Base-by-base conservation (phyloP, 2,888 invertebrate genomes). In the Zeuzera pyrina region DNA sequence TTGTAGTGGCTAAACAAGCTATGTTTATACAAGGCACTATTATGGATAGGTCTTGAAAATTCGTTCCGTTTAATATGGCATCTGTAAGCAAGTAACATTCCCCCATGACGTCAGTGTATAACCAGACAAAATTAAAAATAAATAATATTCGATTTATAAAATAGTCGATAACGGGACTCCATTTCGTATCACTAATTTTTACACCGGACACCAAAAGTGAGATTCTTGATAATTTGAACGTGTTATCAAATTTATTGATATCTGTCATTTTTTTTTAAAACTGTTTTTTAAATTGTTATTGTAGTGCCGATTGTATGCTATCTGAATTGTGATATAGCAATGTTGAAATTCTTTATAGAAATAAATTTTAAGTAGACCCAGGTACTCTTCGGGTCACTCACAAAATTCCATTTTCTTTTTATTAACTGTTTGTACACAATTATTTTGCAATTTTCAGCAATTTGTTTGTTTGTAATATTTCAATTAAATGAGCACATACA, bases 1-100 rank as follows among this genome's bases (percentile, higher is more conserved):
- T 76, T 0, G 57, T 45, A 3, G 71, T 64, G 1, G 53, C 42
- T 3, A 76, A 37, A 5, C 67, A 12, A 15, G 60, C 57, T 2
- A 72, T 50, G 1, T 63, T 60, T 1, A 57, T 49, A 16, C 69
- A 71, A 0, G 76, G 77, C 0, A 58, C 53, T 2, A 58, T 48
- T 6, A 66, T 34, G 0, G 60, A 64, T 1, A 73, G 29, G 38
- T 74, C 66, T 1, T 61, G 43, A 30, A 76, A 60, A 7, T 52
- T 51, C 15, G 52, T 58, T 0, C 57, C 60, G 2, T 31, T 39
- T 24, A 39, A 35, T 10, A 69, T 45, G 1, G 64, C 70, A 4
- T 68, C 62, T 1, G 57, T 29, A 0, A 72, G 13, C 63, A 64
- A 67, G 3, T 43, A 48, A 0, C 64, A 43, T 51, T 76, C 76